A percentile compares a stretch with the other conserved stretches of the same genome.
Evolutionary conservation across 2,888 invertebrate species (phyloP).

Genomic region (Phanerotoma sp.): DNA sequence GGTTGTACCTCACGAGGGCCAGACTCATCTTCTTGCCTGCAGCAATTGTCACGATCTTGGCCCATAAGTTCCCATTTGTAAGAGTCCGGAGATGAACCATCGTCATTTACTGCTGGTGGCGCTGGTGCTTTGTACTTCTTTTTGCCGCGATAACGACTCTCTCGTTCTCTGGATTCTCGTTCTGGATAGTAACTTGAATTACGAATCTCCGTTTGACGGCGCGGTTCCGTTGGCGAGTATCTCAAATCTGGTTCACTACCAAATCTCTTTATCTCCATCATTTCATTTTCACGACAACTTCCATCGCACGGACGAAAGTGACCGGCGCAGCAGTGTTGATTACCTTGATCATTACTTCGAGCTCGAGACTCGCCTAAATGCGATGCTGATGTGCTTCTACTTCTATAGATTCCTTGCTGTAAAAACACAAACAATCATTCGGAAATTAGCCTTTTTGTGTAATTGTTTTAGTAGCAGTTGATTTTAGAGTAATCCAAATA

Average conservation of each 20-base stretch:
- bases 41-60: conserved; percentile 57
- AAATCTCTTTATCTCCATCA: conserved; percentile 62
- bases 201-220: conserved; percentile 31
- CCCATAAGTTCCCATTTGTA: conserved; percentile 60
- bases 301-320: conserved; percentile 37
- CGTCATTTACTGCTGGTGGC: conserved; percentile 59
- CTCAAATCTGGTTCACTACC: conserved; percentile 75
- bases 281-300: conserved; percentile 48
- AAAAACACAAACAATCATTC: background rate
- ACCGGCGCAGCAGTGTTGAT: conserved; percentile 35
- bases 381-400: conserved; percentile 45
- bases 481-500: no score
- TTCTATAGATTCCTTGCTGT: conserved; percentile 44
- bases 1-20: conserved; percentile 42
- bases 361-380: conserved; percentile 38
- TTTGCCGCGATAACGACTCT: conserved; percentile 61
- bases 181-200: conserved; percentile 49
- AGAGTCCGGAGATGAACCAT: conserved; percentile 65
- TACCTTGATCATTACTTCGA: conserved; percentile 33
- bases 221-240: conserved; percentile 39
- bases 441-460: no score
- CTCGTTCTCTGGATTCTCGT: conserved; percentile 58
- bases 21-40: conserved; percentile 40
- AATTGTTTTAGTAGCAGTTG: no score
- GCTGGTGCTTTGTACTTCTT: conserved; percentile 79